Conservation (phyloP, 2,113 vertebrate species). For the Solea senegalensis region DNA sequence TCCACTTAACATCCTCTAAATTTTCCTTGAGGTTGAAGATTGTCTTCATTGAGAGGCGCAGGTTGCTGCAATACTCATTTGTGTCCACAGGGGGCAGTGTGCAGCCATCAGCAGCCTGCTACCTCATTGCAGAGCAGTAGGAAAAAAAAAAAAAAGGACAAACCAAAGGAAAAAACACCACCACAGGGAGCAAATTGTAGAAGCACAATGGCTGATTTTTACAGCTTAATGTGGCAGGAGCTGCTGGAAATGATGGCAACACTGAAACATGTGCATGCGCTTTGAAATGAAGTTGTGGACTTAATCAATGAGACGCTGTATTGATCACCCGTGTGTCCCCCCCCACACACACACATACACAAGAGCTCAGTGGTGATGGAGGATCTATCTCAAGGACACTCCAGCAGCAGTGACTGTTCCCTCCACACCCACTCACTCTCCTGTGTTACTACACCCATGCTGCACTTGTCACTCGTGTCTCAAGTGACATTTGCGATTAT, state of each 20-base stretch:
- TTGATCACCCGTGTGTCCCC: constrained; percentile 32
- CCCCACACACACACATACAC: neutral
- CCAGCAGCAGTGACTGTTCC: neutral
- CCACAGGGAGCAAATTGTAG: constrained; percentile 29
- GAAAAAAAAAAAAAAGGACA: neutral
- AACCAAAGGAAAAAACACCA: neutral
- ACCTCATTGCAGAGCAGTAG: constrained; percentile 25
- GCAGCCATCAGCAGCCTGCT: neutral
- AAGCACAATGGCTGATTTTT: constrained; percentile 28
- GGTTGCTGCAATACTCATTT: constrained; percentile 3
- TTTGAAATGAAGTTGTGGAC: neutral
- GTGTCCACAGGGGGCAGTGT: constrained; percentile 65
- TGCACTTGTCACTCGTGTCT: neutral
- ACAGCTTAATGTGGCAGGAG: constrained; percentile 36
- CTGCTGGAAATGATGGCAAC: constrained; percentile 44
- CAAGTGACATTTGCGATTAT: no score
- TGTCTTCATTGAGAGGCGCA: neutral
- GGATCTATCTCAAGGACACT: constrained; percentile 39
- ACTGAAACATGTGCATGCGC: constrained; percentile 14
- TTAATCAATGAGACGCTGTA: constrained; percentile 37
- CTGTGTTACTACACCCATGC: neutral
- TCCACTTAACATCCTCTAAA: neutral
- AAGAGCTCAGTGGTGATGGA: constrained; percentile 22
- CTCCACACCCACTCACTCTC: neutral
- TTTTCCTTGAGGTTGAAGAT: neutral